Percentiles rank a stretch among this genome's conserved stretches.
Evolutionary conservation across 2,113 vertebrate species (phyloP).

Genomic region (Montifringilla adamsi): DNA sequence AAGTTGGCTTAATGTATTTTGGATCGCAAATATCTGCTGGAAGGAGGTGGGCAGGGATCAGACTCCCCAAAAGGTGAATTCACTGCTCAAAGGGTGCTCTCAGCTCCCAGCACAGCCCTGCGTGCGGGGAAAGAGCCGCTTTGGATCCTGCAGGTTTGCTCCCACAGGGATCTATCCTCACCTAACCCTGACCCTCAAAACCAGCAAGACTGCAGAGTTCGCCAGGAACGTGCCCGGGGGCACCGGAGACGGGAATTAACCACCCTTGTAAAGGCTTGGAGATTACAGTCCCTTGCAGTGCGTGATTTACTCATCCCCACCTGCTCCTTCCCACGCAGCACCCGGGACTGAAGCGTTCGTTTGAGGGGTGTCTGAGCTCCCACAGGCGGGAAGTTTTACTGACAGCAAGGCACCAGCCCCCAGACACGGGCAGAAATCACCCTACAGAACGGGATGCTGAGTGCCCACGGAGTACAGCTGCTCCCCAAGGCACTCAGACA

Average conservation of each 20-base stretch:
- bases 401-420: not conserved
- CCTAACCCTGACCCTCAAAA: slow-evolving; percentile 40
- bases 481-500: rapidly evolving
- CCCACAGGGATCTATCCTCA: not conserved
- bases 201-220: not conserved
- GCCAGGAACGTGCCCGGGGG: not conserved
- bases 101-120: not conserved
- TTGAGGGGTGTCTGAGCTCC: not conserved
- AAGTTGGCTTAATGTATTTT: not conserved
- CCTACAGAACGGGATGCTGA: rapidly evolving
- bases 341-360: rapidly evolving
- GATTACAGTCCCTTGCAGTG: not conserved
- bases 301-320: not conserved
- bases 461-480: rapidly evolving
- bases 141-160: not conserved
- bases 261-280: not conserved
- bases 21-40: not conserved
- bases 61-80: not conserved
- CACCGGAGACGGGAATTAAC: not conserved
- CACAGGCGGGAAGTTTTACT: rapidly evolving
- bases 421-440: not conserved
- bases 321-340: not conserved
- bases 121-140: rapidly evolving
- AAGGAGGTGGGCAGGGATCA: not conserved
- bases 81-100: rapidly evolving